Evolutionary conservation across 2,797 vertebrate species (phyloP).

Genomic region (Selene dorsalis): DNA sequence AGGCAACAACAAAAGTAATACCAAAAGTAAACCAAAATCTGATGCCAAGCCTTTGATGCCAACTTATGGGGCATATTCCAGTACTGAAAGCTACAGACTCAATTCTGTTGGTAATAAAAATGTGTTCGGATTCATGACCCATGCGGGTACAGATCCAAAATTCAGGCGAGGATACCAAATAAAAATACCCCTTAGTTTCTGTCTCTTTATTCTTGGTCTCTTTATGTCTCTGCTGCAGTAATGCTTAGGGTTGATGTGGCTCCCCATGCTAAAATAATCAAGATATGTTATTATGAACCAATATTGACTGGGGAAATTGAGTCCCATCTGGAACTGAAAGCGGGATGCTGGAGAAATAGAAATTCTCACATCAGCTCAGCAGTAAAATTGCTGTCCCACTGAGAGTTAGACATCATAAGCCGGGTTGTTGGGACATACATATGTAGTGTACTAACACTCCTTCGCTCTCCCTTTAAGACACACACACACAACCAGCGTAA

Average conservation of each 20-base stretch:
- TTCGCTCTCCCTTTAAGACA: slow-evolving; percentile 10
- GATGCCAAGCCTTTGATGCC: too few relatives aligned
- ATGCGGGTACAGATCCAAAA: slow-evolving; percentile 13
- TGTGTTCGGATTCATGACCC: neutral
- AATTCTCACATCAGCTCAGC: slow-evolving; percentile 62
- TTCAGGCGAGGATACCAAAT: slow-evolving; percentile 5
- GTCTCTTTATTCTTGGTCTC: slow-evolving; percentile 47
- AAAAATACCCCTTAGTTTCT: slow-evolving; percentile 23
- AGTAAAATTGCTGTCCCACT: slow-evolving; percentile 57
- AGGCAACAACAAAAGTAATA: neutral
- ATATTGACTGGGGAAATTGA: slow-evolving; percentile 53
- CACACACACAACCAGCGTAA: slow-evolving; percentile 22
- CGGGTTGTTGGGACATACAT: slow-evolving; percentile 34
- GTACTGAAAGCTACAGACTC: neutral
- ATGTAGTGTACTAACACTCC: slow-evolving; percentile 37
- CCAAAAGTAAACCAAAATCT: neutral
- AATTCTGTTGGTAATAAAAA: neutral
- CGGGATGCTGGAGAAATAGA: slow-evolving; percentile 56
- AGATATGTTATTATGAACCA: slow-evolving; percentile 66
- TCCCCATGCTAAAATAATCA: slow-evolving; percentile 60
- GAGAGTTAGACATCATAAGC: slow-evolving; percentile 54
- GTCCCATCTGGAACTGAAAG: slow-evolving; percentile 63
- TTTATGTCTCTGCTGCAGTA: slow-evolving; percentile 45
- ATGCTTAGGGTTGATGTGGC: slow-evolving; percentile 39
- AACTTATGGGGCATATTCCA: neutral